Base-by-base conservation (phyloP, 2,113 vertebrate genomes). In the Nyctereutes procyonoides region DNA sequence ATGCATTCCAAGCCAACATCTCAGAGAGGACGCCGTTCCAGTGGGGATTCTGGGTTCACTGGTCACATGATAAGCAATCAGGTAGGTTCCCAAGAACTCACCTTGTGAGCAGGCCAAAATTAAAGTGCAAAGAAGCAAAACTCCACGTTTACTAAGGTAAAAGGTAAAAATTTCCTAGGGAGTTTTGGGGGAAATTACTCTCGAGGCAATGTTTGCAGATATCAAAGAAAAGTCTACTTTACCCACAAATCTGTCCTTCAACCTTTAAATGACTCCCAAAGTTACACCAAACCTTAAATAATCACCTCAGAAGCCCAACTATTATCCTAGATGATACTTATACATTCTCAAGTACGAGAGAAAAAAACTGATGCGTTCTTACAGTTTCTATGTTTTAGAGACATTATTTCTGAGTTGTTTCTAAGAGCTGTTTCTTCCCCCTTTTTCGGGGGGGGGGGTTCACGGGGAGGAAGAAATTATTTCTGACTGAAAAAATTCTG, bases 111-210 rank as follows among this genome's bases (percentile, higher is more conserved):
- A 86, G 43, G 6, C 17, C 4, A 84, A 35, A 87, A 38, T 1
- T 74, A 11, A 58, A 80, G 38, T 90, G 92, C 53, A 91, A 80
- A 73, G 8, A 84, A 26, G n/a, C 55, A 89, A 88, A 93, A 73
- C 22, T 84, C 83, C 79, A 93, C 24, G 12, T 79, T 71, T 79
- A 79, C 60, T 80, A 15, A 73, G 82, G 4, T 73, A n/a, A 77
- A 87, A 80, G 60, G 24, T 60, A 73, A 97, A 88, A 95, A 74
- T 63, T 95, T 85, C 43, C 92, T 67, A 82, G 77, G 93, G 83
- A 95, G 83, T 97, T 98, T 97, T 97, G 67, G 86, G 92, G 94
- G 95, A 95, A 96, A 96, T 91, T 73, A 93, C 77, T 97, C 74
- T 80, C 53, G 81, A 30, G 22, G 22, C 60, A 84, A 56, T 62